Conservation (phyloP, 92 coral and sea anemone genomes). For the Bergia sp. region DNA sequence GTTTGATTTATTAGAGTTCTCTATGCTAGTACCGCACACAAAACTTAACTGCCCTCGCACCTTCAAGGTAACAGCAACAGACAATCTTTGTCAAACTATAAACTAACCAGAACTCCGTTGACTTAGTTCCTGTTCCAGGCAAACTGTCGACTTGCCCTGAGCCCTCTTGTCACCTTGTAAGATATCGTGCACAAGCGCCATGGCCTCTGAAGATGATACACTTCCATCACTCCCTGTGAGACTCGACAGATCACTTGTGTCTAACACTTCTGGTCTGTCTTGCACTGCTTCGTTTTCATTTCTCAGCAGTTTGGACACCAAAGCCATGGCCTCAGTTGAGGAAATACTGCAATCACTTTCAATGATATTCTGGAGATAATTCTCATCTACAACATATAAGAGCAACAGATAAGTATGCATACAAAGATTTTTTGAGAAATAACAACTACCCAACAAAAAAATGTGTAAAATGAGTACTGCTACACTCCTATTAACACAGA, state of each 20-base stretch:
- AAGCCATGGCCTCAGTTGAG: slow-evolving; percentile 13
- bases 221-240: slow-evolving; percentile 8
- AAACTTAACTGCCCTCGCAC: background rate
- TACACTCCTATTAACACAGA: background rate
- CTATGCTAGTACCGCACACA: background rate
- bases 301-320: background rate
- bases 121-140: background rate
- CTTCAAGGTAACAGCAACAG: background rate
- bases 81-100: background rate
- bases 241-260: background rate
- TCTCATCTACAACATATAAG: background rate
- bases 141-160: background rate
- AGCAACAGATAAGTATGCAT: background rate
- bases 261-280: background rate
- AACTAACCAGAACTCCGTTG: slow-evolving; percentile 8
- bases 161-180: background rate
- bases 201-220: slow-evolving; percentile 6
- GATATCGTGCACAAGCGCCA: background rate
- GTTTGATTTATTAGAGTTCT: background rate
- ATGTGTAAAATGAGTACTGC: too few relatives aligned
- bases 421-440: background rate
- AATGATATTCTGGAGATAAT: background rate
- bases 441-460: background rate
- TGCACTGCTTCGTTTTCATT: background rate
- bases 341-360: background rate